Evolutionary conservation across 2,888 invertebrate species (phyloP), one percentile per base, ranked within the genome.

Genomic region (Euclidia mi): DNA sequence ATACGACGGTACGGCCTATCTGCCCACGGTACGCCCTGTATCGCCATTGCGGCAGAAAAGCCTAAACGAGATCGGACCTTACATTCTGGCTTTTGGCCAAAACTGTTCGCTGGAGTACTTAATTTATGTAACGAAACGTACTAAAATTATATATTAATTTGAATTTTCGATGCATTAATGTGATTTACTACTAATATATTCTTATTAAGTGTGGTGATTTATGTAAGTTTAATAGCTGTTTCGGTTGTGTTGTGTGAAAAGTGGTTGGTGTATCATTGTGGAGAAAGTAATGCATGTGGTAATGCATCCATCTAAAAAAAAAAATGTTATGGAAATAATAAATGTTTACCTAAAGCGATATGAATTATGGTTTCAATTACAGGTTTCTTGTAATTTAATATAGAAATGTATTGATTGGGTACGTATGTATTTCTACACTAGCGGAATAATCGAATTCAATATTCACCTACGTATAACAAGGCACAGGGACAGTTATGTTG

Each of bases 81-180:
- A 49, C 46, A 62, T 35, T 62, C 73, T 84, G 84, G 85, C 80
- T 38, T 41, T 11, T 37, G 55, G 72, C 84, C 85, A 85, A 83
- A 73, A 72, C 56, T 66, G 76, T 69, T 75, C 65, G 44, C 64
- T 55, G 71, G 65, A 82, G 76, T 65, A 70, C 74, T 77, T 81
- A 82, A 87, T 86, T 87, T 82, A 85, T 85, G 80, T 75, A 78
- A 79, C 73, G 64, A 76, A 82, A 79, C 72, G 79, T 76, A 72
- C 75, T 71, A 76, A 81, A 83, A 84, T 82, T 79, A 75, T 75
- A n/a, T n/a, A 74, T 78, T 76, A 63, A 81, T 76, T 79, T 68
- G 63, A 74, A 79, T 74, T 62, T 68, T 63, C 60, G 29, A 76
- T 72, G 67, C 68, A 65, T 67, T 66, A 65, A 55, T 68, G 56